These are phyloP conservation scores for Abramis brama DNA, from an alignment of 2,113 vertebrate genomes.

Conservation along the genomic window DNA sequence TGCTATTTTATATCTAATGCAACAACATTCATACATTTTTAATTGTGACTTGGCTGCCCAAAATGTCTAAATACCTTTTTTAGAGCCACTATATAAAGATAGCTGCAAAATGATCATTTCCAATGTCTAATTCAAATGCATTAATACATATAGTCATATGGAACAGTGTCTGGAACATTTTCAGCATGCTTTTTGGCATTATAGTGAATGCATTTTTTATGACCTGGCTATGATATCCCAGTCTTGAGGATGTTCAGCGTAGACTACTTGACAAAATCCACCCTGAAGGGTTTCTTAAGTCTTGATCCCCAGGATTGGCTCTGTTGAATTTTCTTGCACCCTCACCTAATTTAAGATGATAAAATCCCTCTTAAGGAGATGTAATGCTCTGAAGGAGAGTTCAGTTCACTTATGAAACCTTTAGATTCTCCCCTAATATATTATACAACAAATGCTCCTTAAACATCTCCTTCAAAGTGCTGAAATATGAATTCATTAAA, in stretches of 20 bases:
- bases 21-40: neutral
- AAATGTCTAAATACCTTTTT: neutral
- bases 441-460: neutral
- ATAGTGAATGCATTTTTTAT: slow-evolving; percentile 1
- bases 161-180: neutral
- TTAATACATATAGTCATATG: neutral
- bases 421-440: slow-evolving; percentile 12
- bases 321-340: slow-evolving; percentile 1
- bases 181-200: neutral
- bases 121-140: neutral
- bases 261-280: slow-evolving; percentile 30
- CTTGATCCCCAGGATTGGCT: slow-evolving; percentile 45
- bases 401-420: slow-evolving; percentile 17
- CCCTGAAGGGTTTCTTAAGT: slow-evolving; percentile 44
- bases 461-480: neutral
- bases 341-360: slow-evolving; percentile 10
- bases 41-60: neutral
- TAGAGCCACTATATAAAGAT: neutral
- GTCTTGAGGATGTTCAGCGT: slow-evolving; percentile 22
- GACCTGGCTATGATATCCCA: slow-evolving; percentile 6
- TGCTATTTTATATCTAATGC: neutral
- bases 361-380: slow-evolving; percentile 21
- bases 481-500: neutral
- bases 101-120: neutral
- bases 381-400: slow-evolving; percentile 11